Evolutionary conservation across 2,888 invertebrate genomes (phyloP).

Genomic region (Acanthosepion esculentum): DNA sequence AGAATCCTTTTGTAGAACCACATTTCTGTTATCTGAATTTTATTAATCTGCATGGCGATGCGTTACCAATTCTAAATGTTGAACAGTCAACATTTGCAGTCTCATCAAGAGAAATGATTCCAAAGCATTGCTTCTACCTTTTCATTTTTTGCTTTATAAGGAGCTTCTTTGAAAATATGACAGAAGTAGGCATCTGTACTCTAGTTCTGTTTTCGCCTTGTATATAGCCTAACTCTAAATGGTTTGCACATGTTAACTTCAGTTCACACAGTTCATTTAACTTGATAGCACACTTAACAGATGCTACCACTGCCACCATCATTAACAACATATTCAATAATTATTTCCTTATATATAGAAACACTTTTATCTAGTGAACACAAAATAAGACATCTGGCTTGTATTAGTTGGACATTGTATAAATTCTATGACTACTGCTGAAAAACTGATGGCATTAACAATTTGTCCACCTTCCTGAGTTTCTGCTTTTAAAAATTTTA

Average conservation of each 20-base stretch:
- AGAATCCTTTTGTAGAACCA: no score
- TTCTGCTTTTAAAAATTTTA: no score
- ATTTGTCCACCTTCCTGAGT: not conserved
- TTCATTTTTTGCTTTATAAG: not conserved
- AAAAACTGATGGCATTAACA: not conserved
- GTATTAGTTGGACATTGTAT: not conserved
- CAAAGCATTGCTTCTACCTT: no score
- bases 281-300: not conserved
- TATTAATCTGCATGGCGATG: no score
- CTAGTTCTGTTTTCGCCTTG: not conserved
- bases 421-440: not conserved
- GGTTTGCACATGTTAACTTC: not conserved
- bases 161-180: not conserved
- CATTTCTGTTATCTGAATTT: no score
- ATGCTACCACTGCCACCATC: not conserved
- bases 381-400: not conserved
- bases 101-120: no score
- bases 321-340: not conserved
- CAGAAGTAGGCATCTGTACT: not conserved
- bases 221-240: not conserved
- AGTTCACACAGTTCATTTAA: not conserved
- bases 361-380: not conserved
- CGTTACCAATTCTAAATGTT: no score
- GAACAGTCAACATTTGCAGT: no score
- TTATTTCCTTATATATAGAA: not conserved